Base-by-base conservation (phyloP, 1,140 invertebrate genomes). In the Apocrypta bakeri region DNA sequence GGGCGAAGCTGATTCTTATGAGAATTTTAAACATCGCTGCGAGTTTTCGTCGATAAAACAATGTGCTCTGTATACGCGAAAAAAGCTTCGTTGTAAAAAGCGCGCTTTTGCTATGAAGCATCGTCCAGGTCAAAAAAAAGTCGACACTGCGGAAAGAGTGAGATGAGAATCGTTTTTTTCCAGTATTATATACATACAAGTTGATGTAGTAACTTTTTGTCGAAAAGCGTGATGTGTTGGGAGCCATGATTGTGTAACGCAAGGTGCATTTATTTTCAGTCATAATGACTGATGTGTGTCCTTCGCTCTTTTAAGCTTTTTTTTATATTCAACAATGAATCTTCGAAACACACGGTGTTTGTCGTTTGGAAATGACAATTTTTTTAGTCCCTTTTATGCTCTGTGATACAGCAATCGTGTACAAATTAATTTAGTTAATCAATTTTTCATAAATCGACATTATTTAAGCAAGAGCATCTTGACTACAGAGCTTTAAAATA, bases 141-240 rank as follows among this genome's bases (percentile, higher is more conserved):
- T 3, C 40, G n/a, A 71, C 27, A 4, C 1, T 33, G 27, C 2
- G 64, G 9, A 2, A 66, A 7, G 24, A 21, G 40, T 7, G 72
- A 25, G 72, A 74, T 27, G 56, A 74, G 12, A 74, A 74, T 11
- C 8, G 33, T 73, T 40, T 73, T 40, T 56, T 40, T 73, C 9
- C 24, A 31, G 21, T 56, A 11, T 72, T n/a, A n/a, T 24, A 72
- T 63, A 79, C 64, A 3, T 66, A 66, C 14, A 56, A 42, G 69
- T 40, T 40, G 4, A 61, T 2, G 12, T 11, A 12, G 61, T 25
- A 14, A 37, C 33, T 80, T n/a, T 63, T 73, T 63, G 48, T 31
- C 33, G 61, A 29, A 21, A 73, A 80, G 56, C 79, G 68, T 66
- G 79, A 21, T 6, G 64, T 14, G 33, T 73, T 61, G 2, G 33